A percentile compares a stretch with the other conserved stretches of the same genome.
Evolutionary conservation across 2,888 invertebrate species (phyloP).

Genomic region (Mamestra brassicae): DNA sequence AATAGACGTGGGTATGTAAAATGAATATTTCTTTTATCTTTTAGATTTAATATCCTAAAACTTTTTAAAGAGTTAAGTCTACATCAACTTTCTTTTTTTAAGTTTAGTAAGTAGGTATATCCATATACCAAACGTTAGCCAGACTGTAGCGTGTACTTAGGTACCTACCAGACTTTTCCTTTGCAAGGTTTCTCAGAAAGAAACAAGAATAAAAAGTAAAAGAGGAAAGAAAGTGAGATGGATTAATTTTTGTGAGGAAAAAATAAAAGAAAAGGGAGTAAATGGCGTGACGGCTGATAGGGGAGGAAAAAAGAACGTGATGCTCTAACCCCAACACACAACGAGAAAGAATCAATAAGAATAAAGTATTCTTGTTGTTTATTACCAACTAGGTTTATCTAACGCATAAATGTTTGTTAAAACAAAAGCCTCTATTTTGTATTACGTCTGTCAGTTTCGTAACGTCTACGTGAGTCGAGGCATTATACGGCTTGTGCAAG

Average conservation of each 20-base stretch:
- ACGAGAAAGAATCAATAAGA: neutral
- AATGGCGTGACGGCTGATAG: neutral
- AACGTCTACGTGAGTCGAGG: constrained; percentile 47
- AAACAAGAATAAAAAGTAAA: neutral
- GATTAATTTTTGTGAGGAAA: too few species aligned
- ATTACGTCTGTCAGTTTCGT: constrained; percentile 57
- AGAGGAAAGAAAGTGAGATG: neutral
- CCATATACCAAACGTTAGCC: too few species aligned
- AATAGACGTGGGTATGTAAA: too few species aligned
- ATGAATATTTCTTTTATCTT: too few species aligned
- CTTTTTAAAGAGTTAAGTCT: too few species aligned
- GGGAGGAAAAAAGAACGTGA: neutral
- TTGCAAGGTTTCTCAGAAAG: too few species aligned
- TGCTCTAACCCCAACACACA: neutral
- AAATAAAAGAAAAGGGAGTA: neutral
- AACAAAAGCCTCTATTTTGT: constrained; percentile 26
- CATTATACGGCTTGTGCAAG: constrained; percentile 56
- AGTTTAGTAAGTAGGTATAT: too few species aligned
- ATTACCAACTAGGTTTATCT: neutral
- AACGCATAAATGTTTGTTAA: constrained; percentile 30
- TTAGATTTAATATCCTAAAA: too few species aligned
- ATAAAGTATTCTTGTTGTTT: neutral
- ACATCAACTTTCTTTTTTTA: too few species aligned
- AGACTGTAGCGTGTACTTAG: too few species aligned
- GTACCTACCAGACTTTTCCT: too few species aligned